Conservation (phyloP, 2,113 vertebrate species). For the Sclerurus mexicanus region DNA sequence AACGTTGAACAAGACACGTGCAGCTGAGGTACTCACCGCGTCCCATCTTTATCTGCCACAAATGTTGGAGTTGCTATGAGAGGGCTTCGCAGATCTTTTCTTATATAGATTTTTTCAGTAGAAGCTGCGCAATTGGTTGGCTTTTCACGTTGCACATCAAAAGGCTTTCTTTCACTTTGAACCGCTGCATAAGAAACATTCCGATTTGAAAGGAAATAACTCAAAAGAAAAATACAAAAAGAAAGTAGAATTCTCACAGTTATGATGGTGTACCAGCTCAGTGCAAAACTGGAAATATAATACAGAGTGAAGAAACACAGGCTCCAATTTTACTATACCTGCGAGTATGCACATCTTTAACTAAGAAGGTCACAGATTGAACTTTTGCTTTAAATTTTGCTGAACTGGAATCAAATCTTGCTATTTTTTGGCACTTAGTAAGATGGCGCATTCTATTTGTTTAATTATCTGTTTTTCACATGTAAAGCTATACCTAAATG, state of each 20-base stretch:
- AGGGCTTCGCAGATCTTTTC: constrained; percentile 94
- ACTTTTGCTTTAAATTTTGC: not conserved
- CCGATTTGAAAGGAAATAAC: constrained; percentile 20
- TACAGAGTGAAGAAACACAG: not conserved
- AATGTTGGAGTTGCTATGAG: constrained; percentile 96
- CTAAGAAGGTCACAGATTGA: not conserved
- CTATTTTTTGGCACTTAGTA: not conserved
- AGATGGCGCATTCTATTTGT: not conserved
- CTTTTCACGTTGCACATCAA: constrained; percentile 93
- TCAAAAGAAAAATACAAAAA: not conserved
- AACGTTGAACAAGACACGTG: rapidly evolving
- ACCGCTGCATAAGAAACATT: constrained; percentile 80
- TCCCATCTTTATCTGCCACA: constrained; percentile 89
- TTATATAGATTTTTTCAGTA: constrained; percentile 97
- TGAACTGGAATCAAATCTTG: not conserved
- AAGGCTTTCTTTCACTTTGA: constrained; percentile 96
- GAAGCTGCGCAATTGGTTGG: constrained; percentile 96
- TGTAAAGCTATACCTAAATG: not conserved
- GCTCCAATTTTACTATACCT: not conserved
- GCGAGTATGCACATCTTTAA: not conserved
- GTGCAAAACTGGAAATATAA: not conserved
- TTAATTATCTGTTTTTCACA: not conserved
- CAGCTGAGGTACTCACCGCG: constrained; percentile 76
- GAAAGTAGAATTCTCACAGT: not conserved
- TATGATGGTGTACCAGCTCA: not conserved